Conservation (phyloP, 2,888 invertebrate species). For the Drosophila lacicola region DNA sequence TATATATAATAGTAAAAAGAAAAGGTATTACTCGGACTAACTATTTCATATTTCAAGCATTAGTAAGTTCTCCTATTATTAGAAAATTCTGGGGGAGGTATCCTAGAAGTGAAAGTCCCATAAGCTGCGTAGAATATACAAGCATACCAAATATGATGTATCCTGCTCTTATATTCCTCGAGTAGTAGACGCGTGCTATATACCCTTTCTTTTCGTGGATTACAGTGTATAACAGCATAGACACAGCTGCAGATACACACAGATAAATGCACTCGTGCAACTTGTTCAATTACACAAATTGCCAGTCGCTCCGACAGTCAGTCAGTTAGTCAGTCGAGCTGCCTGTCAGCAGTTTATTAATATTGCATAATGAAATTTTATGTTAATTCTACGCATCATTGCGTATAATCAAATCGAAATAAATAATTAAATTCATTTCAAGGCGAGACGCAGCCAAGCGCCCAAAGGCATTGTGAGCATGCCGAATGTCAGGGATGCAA, state of each 20-base stretch:
- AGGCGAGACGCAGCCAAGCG: conserved; percentile 57
- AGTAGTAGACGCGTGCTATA: too few relatives aligned
- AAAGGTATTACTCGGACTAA: too few relatives aligned
- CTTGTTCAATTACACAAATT: conserved; percentile 75
- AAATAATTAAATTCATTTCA: conserved; percentile 83
- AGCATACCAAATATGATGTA: too few relatives aligned
- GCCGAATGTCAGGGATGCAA: conserved; percentile 44
- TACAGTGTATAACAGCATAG: neutral
- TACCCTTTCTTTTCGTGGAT: too few relatives aligned
- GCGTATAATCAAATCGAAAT: conserved; percentile 84
- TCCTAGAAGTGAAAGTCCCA: too few relatives aligned
- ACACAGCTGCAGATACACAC: conserved; percentile 1
- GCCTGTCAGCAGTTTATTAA: conserved; percentile 75
- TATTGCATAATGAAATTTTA: conserved; percentile 84
- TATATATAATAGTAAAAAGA: too few relatives aligned
- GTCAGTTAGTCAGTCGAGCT: conserved; percentile 29
- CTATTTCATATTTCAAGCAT: too few relatives aligned
- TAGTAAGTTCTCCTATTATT: too few relatives aligned
- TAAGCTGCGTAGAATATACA: too few relatives aligned
- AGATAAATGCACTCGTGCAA: conserved; percentile 28
- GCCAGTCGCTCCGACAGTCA: conserved; percentile 48
- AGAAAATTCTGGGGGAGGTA: too few relatives aligned
- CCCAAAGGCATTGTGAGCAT: conserved; percentile 45
- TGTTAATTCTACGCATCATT: conserved; percentile 85
- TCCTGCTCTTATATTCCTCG: too few relatives aligned